Conservation (phyloP, 2,113 vertebrate genomes). For the Rhegmatorhina hoffmannsi region DNA sequence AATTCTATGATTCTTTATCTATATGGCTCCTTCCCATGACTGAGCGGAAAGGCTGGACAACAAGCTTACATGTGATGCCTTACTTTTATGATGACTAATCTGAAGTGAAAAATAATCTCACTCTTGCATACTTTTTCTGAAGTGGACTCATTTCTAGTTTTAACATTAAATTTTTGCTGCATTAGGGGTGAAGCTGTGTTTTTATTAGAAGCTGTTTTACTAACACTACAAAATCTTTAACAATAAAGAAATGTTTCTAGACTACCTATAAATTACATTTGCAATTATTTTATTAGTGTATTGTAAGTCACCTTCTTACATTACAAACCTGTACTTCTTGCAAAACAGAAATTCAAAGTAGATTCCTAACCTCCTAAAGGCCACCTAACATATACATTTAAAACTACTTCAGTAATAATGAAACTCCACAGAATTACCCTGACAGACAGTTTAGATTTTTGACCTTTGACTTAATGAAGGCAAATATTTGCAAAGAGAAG, state of each 20-base stretch:
- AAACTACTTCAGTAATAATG: not conserved
- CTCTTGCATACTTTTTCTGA: not conserved
- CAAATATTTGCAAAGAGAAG: conserved; percentile 14
- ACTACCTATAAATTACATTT: not conserved
- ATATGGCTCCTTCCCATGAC: not conserved
- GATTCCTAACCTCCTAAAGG: not conserved
- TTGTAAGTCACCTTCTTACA: not conserved
- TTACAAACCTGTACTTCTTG: not conserved
- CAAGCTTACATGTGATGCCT: not conserved
- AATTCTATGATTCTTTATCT: not conserved
- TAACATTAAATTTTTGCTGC: not conserved
- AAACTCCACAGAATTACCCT: not conserved
- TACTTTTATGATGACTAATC: not conserved
- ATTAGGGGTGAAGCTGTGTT: not conserved
- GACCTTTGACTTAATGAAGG: not conserved
- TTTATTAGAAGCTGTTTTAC: not conserved
- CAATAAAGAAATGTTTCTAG: not conserved
- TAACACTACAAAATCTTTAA: not conserved
- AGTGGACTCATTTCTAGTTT: not conserved
- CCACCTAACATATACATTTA: not conserved
- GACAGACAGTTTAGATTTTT: not conserved
- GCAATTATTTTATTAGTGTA: not conserved
- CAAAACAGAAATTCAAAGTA: not conserved
- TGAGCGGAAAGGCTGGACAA: not conserved
- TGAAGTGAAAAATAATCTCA: not conserved